Evolutionary conservation across 1,140 invertebrate species (phyloP), one percentile per base, ranked within the genome.

Genomic region (Colletes latitarsis): DNA sequence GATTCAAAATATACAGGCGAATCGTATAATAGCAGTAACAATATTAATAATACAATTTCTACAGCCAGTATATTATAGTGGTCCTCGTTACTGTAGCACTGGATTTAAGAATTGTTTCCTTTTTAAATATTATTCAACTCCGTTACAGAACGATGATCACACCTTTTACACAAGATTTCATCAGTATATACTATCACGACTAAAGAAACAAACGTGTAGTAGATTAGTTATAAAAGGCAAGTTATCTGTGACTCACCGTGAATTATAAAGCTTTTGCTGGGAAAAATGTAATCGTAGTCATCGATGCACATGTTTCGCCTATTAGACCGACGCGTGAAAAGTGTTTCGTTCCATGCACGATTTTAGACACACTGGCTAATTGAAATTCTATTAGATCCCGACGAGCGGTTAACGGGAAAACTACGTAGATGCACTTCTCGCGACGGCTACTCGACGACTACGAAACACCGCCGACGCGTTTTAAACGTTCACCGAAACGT

Each of bases 391-490:
- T 49, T 52, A 55, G 19, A 55, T 55, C 14, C 43, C 15, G 49
- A n/a, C 19, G 12, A 10, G 8, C n/a, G 21, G 19, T 41, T 30
- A 60, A 60, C 21, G 41, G 58, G 60, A 79, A 79, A 57, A 14
- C 69, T 55, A 19, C 60, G 12, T 19, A 14, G 30, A 64, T 21
- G n/a, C 60, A 43, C 49, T 72, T 73, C 52, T 60, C 70, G 60
- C 70, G 77, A 49, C 77, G 69, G 30, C 70, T 57, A 30, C 60
- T 73, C 52, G 15, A 15, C 41, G 70, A 79, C 77, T 79, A 79
- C 70, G 69, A 62, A 55, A 73, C 69, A n/a, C n/a, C 60, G 49
- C 60, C 60, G 60, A 64, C 19, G 46, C 69, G 49, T 63, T 79
- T 64, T 43, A 64, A 79, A 73, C 68, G 58, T 39, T 55, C 58